These are phyloP conservation scores for Dasyurus viverrinus DNA, from an alignment of 2,113 vertebrate species.

Conservation along the genomic window DNA sequence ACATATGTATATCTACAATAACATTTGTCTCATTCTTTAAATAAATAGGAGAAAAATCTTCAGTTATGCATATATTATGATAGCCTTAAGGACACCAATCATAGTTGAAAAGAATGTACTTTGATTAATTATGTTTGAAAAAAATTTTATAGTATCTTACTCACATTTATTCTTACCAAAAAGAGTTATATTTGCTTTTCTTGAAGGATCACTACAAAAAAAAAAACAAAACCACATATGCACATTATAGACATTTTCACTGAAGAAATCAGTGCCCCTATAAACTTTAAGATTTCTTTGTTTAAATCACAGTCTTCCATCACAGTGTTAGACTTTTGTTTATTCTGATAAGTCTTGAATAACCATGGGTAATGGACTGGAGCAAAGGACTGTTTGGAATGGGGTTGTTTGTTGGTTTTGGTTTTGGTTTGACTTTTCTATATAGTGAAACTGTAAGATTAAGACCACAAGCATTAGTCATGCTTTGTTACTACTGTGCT, in stretches of 20 bases:
- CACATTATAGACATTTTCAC: slow-evolving; percentile 1
- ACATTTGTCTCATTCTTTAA: neutral
- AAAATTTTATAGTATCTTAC: neutral
- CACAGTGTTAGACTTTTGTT: slow-evolving; percentile 46
- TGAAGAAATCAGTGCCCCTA: slow-evolving; percentile 48
- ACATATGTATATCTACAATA: neutral
- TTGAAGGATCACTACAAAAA: neutral
- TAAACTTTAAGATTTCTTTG: slow-evolving; percentile 29
- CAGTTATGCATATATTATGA: neutral
- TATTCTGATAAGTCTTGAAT: neutral
- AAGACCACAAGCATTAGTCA: neutral
- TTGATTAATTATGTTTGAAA: neutral
- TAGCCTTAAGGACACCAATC: neutral
- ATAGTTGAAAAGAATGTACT: neutral
- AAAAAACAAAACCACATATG: too few species aligned
- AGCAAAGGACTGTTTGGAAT: neutral
- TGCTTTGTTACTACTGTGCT: slow-evolving; percentile 26
- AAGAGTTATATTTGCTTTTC: neutral
- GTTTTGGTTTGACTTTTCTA: neutral
- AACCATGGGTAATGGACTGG: neutral
- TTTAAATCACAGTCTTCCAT: slow-evolving; percentile 58
- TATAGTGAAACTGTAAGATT: neutral
- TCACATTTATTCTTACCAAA: neutral
- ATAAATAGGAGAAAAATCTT: neutral
- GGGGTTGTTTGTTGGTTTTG: neutral